Conservation (phyloP, 2,113 vertebrate species). For the Globicephala melas region DNA sequence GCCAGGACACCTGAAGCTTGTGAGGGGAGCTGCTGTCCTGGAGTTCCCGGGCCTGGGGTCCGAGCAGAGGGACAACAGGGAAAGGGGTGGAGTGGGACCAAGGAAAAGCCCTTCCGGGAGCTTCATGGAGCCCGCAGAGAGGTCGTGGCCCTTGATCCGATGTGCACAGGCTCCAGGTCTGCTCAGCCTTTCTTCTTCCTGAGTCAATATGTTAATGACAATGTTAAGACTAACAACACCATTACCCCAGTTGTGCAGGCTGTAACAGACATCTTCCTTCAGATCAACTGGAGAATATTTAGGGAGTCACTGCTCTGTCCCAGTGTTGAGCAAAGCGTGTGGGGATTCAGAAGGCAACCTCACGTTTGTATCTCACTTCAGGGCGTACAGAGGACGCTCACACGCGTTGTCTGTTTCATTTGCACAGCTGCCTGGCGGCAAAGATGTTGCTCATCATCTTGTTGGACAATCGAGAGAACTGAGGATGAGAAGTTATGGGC, state of each 20-base stretch:
- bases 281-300: neutral
- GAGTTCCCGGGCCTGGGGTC: neutral
- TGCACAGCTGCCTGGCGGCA: neutral
- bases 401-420: accelerated
- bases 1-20: neutral
- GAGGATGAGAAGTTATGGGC: neutral
- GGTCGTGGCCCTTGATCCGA: too few relatives aligned
- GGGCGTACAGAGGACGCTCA: accelerated
- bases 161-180: neutral
- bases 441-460: neutral
- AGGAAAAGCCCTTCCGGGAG: accelerated
- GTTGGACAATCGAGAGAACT: neutral
- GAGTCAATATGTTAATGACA: neutral
- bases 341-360: neutral
- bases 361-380: neutral
- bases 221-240: neutral
- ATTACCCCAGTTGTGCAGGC: neutral
- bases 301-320: neutral
- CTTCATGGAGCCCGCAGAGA: neutral
- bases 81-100: accelerated
- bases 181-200: neutral
- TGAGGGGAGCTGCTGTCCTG: neutral
- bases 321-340: accelerated
- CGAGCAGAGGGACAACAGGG: accelerated
- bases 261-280: neutral